These are phyloP conservation scores for Ceratoteleas bidentatus DNA, from an alignment of 1,140 invertebrate species.

Conservation along the genomic window DNA sequence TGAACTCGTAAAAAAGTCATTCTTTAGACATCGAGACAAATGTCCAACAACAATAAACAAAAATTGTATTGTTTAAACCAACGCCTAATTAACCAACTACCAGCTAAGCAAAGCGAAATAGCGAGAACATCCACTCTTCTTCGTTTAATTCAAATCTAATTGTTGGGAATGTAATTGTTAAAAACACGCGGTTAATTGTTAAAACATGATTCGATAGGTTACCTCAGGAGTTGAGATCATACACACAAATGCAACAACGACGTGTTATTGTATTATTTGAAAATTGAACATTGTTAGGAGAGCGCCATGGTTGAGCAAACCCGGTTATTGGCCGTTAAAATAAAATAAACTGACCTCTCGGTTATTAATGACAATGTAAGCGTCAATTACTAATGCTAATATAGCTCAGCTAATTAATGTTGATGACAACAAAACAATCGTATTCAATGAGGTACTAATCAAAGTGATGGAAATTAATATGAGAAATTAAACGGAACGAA, in stretches of 20 bases:
- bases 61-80: conserved; percentile 41
- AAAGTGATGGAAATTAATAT: conserved; percentile 10
- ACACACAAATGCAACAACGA: conserved; percentile 71
- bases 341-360: conserved; percentile 19
- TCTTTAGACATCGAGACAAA: conserved; percentile 28
- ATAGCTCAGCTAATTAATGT: conserved; percentile 62
- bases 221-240: conserved; percentile 81
- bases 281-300: conserved; percentile 59
- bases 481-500: conserved; percentile 26
- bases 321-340: conserved; percentile 19
- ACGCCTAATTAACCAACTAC: conserved; percentile 61
- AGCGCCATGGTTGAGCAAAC: conserved; percentile 40
- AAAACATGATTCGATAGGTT: conserved; percentile 67
- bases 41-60: conserved; percentile 9
- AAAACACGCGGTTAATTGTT: conserved; percentile 24
- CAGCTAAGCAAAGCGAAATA: conserved; percentile 71
- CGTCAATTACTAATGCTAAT: conserved; percentile 53
- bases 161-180: conserved; percentile 42
- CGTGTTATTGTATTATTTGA: conserved; percentile 67
- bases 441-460: conserved; percentile 31
- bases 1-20: background rate
- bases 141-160: conserved; percentile 26
- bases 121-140: conserved; percentile 69
- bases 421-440: conserved; percentile 48
- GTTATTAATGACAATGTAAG: conserved; percentile 59